These are phyloP conservation scores for Carduelis carduelis DNA, from an alignment of 2,797 vertebrate species.

Conservation along the genomic window DNA sequence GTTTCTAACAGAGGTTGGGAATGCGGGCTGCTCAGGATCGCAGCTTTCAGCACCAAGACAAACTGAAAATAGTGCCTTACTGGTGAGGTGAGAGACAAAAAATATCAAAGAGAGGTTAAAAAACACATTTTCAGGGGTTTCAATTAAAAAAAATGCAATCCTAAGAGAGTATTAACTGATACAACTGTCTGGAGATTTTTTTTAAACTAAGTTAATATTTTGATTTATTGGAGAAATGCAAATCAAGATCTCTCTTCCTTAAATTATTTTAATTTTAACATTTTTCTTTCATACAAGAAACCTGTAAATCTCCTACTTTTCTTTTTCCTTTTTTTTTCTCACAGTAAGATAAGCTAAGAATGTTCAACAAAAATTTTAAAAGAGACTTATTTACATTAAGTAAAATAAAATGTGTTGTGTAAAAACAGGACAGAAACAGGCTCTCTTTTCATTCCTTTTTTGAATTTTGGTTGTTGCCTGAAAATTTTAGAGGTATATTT, in stretches of 20 bases:
- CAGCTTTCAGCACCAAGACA: not conserved
- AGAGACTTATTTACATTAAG: not conserved
- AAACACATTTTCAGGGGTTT: not conserved
- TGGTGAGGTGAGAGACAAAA: not conserved
- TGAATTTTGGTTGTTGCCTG: not conserved
- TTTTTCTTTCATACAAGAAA: not conserved
- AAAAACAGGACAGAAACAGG: not conserved
- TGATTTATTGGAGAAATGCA: not conserved
- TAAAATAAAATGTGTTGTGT: not conserved
- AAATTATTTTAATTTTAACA: not conserved
- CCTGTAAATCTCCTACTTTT: not conserved
- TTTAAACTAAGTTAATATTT: not conserved
- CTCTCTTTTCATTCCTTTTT: not conserved
- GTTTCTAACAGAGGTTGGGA: not conserved
- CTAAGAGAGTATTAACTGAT: not conserved
- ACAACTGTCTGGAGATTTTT: not conserved
- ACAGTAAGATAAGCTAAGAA: not conserved
- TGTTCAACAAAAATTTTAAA: not conserved
- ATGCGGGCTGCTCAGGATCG: rapidly evolving
- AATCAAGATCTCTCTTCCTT: not conserved
- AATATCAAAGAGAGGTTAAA: not conserved
- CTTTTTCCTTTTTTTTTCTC: not conserved
- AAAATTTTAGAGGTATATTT: not conserved
- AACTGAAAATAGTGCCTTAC: not conserved
- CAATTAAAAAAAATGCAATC: not conserved